Conservation (phyloP, 2,113 vertebrate genomes). For the Phaethornis superciliosus region DNA sequence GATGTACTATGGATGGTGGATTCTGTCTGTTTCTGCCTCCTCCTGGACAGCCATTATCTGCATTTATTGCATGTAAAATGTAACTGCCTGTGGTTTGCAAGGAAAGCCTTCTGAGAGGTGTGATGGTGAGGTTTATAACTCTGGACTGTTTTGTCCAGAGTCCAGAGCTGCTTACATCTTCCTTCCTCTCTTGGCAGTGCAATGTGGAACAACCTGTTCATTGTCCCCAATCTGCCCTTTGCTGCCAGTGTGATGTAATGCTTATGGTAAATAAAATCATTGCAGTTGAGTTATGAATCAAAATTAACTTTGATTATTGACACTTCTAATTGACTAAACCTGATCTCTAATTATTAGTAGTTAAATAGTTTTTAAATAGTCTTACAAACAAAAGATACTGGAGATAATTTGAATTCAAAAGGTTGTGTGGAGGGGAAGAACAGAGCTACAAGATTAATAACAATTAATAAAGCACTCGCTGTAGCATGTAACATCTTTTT, state of each 20-base stretch:
- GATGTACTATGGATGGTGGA: not conserved
- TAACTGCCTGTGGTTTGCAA: not conserved
- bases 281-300: not conserved
- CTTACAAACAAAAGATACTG: not conserved
- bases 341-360: not conserved
- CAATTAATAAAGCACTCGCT: conserved; percentile 4
- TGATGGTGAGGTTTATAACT: not conserved
- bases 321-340: not conserved
- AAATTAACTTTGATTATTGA: not conserved
- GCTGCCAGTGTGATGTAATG: not conserved
- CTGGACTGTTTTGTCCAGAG: not conserved
- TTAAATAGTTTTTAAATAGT: not conserved
- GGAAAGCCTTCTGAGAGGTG: not conserved
- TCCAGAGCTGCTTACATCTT: not conserved
- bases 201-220: not conserved
- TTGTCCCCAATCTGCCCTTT: not conserved
- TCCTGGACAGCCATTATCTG: not conserved
- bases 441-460: not conserved
- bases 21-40: not conserved
- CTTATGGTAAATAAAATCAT: not conserved
- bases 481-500: not conserved
- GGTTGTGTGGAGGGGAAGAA: not conserved
- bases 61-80: not conserved
- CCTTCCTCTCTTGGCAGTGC: not conserved
- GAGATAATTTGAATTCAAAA: not conserved